Percentiles rank a stretch among this genome's conserved stretches.
These are phyloP conservation scores for Kuschelorhynchus macadamiae DNA, from an alignment of 2,888 invertebrate species.

Conservation along the genomic window DNA sequence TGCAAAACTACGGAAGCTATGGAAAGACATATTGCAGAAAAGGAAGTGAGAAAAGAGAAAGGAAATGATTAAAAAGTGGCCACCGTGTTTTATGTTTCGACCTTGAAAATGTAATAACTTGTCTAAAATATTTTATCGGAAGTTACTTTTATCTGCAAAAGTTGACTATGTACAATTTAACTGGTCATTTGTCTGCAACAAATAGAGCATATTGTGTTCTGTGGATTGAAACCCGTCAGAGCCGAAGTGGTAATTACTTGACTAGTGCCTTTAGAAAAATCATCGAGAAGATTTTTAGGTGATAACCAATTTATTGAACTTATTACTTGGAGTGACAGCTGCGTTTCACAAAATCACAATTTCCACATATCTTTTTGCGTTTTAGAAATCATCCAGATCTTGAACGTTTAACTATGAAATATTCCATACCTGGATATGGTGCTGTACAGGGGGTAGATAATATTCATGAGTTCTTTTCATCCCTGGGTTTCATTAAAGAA, in stretches of 20 bases:
- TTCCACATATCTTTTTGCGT: conserved; percentile 51
- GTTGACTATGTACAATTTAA: conserved; percentile 23
- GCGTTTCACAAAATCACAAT: conserved; percentile 43
- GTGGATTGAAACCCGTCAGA: conserved; percentile 45
- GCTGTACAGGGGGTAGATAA: conserved; percentile 55
- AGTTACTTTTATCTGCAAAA: conserved; percentile 25
- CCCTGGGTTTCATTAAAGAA: conserved; percentile 42
- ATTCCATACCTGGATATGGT: conserved; percentile 54
- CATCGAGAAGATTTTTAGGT: conserved; percentile 39
- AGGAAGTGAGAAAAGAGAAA: conserved; percentile 20
- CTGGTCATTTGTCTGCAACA: conserved; percentile 20
- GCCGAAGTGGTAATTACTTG: conserved; percentile 49
- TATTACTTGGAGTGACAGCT: conserved; percentile 54
- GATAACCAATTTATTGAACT: conserved; percentile 38
- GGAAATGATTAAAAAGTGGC: conserved; percentile 3
- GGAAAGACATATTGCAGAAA: conserved; percentile 6
- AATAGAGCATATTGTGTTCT: conserved; percentile 49
- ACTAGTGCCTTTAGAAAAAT: conserved; percentile 50
- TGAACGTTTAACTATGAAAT: conserved; percentile 42
- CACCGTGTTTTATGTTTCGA: conserved; percentile 17
- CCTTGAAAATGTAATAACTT: conserved; percentile 8
- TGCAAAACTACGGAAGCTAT: conserved; percentile 24
- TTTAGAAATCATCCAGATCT: conserved; percentile 48
- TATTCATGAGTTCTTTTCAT: conserved; percentile 48
- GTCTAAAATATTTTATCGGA: conserved; percentile 5